phyloP scores from a whole-genome alignment of 2,888 invertebrate species.

The Nomada ruficornis region DNA sequence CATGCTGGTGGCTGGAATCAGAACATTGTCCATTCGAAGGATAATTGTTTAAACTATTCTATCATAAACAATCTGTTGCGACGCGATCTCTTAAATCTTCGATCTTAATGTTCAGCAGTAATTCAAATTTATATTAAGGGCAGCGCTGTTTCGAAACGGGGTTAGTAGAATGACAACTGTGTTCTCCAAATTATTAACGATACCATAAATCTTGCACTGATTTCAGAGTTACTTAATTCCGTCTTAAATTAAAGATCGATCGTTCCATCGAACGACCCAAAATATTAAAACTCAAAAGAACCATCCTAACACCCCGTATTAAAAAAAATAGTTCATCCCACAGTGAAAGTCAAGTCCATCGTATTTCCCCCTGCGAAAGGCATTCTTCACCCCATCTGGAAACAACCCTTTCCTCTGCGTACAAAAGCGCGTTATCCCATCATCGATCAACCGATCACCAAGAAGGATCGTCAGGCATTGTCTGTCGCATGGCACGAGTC shows the following conservation, averaged over 20 bases:
- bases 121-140: background rate
- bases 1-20: conserved; percentile 59
- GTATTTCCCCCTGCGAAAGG: background rate
- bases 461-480: conserved; percentile 10
- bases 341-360: background rate
- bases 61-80: background rate
- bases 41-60: background rate
- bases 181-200: no score
- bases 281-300: background rate
- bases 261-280: background rate
- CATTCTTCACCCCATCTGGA: background rate
- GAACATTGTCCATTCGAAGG: conserved; percentile 27
- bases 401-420: conserved; percentile 25
- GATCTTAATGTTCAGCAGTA: background rate
- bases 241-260: background rate
- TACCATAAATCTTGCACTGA: background rate
- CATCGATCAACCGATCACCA: conserved; percentile 36
- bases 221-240: background rate
- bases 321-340: background rate
- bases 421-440: conserved; percentile 24
- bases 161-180: no score
- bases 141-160: background rate
- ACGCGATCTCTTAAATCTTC: no score
- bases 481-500: background rate
- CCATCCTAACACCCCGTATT: background rate